phyloP scores from a whole-genome alignment of 2,797 vertebrate genomes.

The Sardinella longiceps region DNA sequence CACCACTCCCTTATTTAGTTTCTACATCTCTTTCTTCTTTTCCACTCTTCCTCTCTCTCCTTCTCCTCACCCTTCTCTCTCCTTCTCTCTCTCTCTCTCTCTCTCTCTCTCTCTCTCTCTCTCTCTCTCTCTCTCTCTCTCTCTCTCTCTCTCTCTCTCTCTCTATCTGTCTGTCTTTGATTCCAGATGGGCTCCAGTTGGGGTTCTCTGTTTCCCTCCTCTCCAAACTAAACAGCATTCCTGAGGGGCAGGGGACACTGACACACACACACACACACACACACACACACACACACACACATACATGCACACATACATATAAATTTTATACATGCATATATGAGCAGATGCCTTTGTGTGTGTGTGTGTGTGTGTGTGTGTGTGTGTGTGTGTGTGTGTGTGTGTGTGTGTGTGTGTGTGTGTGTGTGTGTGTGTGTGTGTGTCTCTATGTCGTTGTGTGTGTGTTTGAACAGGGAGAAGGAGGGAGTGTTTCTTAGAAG shows the following conservation, averaged over 20 bases:
- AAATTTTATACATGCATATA: background rate
- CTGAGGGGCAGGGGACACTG: conserved; percentile 61
- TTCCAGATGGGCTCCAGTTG: conserved; percentile 49
- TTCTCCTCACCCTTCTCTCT: background rate
- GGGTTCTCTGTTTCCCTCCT: conserved; percentile 66
- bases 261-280: conserved; percentile 59
- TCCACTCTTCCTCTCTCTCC: background rate
- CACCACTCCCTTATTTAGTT: conserved; percentile 50
- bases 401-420: too few relatives aligned
- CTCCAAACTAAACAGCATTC: conserved; percentile 74
- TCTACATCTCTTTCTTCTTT: conserved; percentile 44
- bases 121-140: too few relatives aligned
- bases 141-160: too few relatives aligned
- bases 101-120: conserved; percentile 3
- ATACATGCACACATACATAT: background rate
- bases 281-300: conserved; percentile 48
- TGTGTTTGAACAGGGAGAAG: background rate
- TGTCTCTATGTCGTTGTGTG: too few relatives aligned
- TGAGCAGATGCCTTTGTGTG: background rate
- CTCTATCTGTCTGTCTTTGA: too few relatives aligned
- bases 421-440: too few relatives aligned
- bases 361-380: conserved; percentile 10
- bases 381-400: too few relatives aligned
- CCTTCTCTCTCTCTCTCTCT: conserved; percentile 38
- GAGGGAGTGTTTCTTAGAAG: background rate